Evolutionary conservation across 2,113 vertebrate species (phyloP), one percentile per base, ranked within the genome.

Genomic region (Callospermophilus lateralis): DNA sequence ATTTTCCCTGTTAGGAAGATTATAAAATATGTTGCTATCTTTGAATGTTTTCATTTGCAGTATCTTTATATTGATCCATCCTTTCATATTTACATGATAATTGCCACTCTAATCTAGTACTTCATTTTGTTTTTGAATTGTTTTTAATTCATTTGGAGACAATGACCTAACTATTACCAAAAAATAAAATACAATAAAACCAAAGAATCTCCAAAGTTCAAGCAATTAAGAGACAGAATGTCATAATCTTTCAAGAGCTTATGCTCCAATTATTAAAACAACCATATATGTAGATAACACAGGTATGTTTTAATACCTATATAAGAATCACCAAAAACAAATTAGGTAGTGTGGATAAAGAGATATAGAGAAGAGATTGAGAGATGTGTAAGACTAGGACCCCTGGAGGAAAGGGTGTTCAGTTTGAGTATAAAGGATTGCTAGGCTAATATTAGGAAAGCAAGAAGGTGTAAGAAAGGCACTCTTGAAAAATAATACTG

Each of bases 401-500:
- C 48, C 48, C 19, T 68, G 24, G 22, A 77, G 13, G 68, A 85
- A 37, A 45, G 83, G 16, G 37, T 26, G 32, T 3, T 65, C 22
- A 26, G 37, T 4, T 48, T 93, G 53, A 84, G 7, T 68, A 26
- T 65, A 16, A 24, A 80, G 17, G 8, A 55, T 87, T 20, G 20
- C 20, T 28, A 45, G 20, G 51, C 8, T 53, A 93, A 63, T 17
- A 37, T 2, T 19, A 61, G 9, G 53, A 55, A 55, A 8, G 13
- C 45, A 67, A 10, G 28, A 96, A 86, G 32, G 7, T 61, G 0
- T 42, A 90, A 87, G 24, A 3, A 16, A 93, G 34, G 13, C 8
- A 80, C 63, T 95, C 30, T 48, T 39, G 73, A 37, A 92, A 85
- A 80, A 67, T n/a, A 61, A 90, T 91, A 61, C 61, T 74, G 34